Base-by-base conservation (phyloP, 2,797 vertebrate genomes). In the Prionace glauca region DNA sequence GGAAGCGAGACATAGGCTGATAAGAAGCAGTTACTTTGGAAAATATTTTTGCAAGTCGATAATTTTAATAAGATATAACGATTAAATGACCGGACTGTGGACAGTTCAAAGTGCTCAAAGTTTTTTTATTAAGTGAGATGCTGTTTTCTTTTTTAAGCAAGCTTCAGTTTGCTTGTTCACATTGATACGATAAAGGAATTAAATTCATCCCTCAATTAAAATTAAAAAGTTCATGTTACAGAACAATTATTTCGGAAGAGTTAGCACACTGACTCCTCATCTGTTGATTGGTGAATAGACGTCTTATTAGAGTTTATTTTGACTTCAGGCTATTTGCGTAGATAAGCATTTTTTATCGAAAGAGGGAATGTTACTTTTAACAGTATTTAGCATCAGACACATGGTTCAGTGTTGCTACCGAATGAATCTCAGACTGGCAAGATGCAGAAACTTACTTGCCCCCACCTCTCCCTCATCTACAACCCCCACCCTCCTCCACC, bases 1-100 rank as follows among this genome's bases (percentile, higher is more conserved):
- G 97, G 97, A 96, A 97, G 97, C 97, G 97, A 97, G 97, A 97
- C 96, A 97, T 97, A 97, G 96, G 97, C 97, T 97, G 97, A 97
- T 97, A 96, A 69, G 95, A 71, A 72, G 4, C 41, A 32, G 41
- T 60, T 32, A 74, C 60, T 72, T 72, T 41, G 50, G 88, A 65
- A 91, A 91, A 65, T 62, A 91, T 65, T 77, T 29, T 77, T 29
- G 10, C 14, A 56, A 32, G n/a, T 62, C n/a, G 50, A 26, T 62
- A 60, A 90, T 0, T 0, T 45, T 12, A 9, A 36, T n/a, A 45
- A 71, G 93, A 74, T 65, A 45, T 24, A 72, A 45, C 32, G 24
- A 71, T 94, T 26, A 29, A 24, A 29, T 29, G 8, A 95, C 8
- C 2, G 29, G 45, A 77, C 29, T n/a, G 18, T n/a, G 7, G 26